phyloP scores from a whole-genome alignment of 2,888 invertebrate species.

The Andrena camellia region DNA sequence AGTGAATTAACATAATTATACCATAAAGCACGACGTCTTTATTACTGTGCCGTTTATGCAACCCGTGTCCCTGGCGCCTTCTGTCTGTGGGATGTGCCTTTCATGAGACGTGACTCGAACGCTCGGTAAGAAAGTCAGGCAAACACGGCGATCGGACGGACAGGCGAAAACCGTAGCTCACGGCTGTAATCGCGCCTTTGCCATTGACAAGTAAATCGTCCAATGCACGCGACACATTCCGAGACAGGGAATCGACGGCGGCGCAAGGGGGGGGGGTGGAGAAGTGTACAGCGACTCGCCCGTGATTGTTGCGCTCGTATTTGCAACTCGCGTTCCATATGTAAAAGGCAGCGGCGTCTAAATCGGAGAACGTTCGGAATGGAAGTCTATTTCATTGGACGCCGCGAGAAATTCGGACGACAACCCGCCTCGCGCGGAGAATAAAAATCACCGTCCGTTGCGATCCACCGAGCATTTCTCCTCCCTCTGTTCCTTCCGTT shows the following conservation, averaged over 20 bases:
- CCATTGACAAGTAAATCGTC: slow-evolving; percentile 28
- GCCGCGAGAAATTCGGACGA: slow-evolving; percentile 50
- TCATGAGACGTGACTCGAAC: neutral
- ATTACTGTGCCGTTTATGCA: slow-evolving; percentile 80
- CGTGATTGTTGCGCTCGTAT: slow-evolving; percentile 68
- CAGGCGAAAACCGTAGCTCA: slow-evolving; percentile 16
- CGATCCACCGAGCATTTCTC: slow-evolving; percentile 1
- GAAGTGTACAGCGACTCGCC: slow-evolving; percentile 18
- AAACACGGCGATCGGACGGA: neutral
- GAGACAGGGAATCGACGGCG: slow-evolving; percentile 12
- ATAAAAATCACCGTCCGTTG: slow-evolving; percentile 59
- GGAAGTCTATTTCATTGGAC: slow-evolving; percentile 61
- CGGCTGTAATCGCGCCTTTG: slow-evolving; percentile 33
- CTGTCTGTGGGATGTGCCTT: slow-evolving; percentile 4
- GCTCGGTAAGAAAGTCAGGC: neutral
- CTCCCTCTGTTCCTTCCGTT: neutral
- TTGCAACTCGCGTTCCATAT: slow-evolving; percentile 74
- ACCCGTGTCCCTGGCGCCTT: slow-evolving; percentile 67
- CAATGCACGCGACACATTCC: slow-evolving; percentile 1
- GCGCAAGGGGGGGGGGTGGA: neutral
- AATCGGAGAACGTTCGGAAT: slow-evolving; percentile 62
- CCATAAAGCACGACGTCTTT: slow-evolving; percentile 76
- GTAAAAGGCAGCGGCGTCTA: slow-evolving; percentile 69
- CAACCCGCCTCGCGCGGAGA: slow-evolving; percentile 31
- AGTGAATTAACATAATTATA: slow-evolving; percentile 83